These are phyloP conservation scores for Octonoba sinensis DNA, from an alignment of 2,888 invertebrate genomes.

Conservation along the genomic window DNA sequence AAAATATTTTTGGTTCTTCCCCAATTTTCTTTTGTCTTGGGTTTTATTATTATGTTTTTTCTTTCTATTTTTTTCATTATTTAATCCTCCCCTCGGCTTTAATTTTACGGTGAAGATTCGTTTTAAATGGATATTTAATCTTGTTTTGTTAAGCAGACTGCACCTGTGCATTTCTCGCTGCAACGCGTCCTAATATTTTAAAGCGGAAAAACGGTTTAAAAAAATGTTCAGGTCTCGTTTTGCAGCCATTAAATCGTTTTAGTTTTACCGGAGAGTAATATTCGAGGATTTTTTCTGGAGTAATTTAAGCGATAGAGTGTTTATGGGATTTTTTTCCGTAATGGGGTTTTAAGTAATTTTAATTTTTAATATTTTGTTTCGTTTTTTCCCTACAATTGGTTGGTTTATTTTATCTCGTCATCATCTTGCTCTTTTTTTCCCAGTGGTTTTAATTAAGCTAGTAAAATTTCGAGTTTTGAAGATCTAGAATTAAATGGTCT, in stretches of 20 bases:
- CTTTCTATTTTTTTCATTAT: constrained; percentile 31
- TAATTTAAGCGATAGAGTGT: constrained; percentile 5
- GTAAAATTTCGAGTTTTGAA: no score
- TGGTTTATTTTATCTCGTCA: background rate
- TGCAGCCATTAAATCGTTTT: constrained; percentile 3
- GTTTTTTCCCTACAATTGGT: background rate
- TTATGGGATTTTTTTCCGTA: constrained; percentile 4
- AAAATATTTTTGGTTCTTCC: constrained; percentile 18
- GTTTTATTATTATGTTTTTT: no score
- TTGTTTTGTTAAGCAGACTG: constrained; percentile 31
- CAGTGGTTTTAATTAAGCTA: background rate
- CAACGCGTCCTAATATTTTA: no score
- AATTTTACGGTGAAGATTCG: constrained; percentile 37
- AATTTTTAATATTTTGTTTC: background rate
- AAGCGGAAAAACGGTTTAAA: background rate
- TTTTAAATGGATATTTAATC: constrained; percentile 46
- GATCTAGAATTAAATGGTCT: no score
- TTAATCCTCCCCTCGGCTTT: constrained; percentile 41
- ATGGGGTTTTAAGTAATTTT: background rate
- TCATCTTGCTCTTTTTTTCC: background rate
- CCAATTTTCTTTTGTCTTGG: background rate
- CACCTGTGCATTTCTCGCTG: constrained; percentile 9
- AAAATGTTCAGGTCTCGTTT: background rate
- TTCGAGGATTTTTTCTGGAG: background rate
- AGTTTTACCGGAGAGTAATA: background rate